Evolutionary conservation across 92 coral and sea anemone species (phyloP).

Genomic region (Blastomussa wellsi): DNA sequence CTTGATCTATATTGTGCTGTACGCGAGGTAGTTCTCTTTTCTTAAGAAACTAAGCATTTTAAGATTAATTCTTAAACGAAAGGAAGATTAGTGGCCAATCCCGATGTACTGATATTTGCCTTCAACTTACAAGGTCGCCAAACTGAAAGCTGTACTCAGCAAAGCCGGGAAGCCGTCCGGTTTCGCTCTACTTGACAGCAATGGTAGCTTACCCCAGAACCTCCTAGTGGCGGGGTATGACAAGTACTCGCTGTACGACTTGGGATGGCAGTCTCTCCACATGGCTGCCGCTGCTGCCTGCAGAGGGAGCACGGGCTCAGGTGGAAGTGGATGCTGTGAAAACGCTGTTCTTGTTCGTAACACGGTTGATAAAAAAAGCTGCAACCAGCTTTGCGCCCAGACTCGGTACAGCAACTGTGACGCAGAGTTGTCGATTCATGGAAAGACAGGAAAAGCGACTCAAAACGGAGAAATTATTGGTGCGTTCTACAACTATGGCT

Average conservation of each 20-base stretch:
- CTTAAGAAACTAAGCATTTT: background rate
- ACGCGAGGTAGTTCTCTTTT: background rate
- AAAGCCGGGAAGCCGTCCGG: constrained; percentile 35
- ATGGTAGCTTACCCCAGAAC: constrained; percentile 43
- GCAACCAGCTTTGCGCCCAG: constrained; percentile 22
- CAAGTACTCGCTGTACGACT: constrained; percentile 29
- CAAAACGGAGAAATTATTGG: background rate
- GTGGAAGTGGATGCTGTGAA: constrained; percentile 9
- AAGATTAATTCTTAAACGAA: too few species aligned
- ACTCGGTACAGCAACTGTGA: background rate
- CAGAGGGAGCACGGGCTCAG: constrained; percentile 55
- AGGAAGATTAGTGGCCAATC: background rate
- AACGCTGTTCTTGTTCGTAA: background rate
- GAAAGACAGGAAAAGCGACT: constrained; percentile 38
- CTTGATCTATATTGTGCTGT: background rate
- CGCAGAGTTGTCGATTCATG: constrained; percentile 39
- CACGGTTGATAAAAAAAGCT: background rate
- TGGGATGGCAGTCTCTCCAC: constrained; percentile 62
- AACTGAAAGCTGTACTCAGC: background rate
- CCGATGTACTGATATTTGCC: background rate
- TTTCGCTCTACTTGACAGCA: constrained; percentile 10
- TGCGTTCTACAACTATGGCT: background rate
- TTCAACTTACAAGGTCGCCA: constrained; percentile 4
- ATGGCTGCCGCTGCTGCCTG: constrained; percentile 64
- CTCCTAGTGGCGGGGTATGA: constrained; percentile 47